Evolutionary conservation across 1,140 invertebrate species (phyloP).

Genomic region (Hyles euphorbiae): DNA sequence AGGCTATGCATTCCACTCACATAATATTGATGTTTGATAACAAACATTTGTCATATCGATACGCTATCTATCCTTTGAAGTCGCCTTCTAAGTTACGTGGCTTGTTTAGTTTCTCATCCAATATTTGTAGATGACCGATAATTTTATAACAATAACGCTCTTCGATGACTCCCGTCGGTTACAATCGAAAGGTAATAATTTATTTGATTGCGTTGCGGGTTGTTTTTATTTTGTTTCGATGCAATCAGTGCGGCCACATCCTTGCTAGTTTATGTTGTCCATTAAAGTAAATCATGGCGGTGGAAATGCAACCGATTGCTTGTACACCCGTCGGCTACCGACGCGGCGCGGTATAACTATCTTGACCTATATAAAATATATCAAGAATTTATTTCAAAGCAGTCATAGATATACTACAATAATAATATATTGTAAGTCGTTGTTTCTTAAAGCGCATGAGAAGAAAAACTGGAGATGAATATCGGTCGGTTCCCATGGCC

Average conservation of each 20-base stretch:
- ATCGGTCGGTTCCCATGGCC: constrained; percentile 48
- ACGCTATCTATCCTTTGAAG: too few species aligned
- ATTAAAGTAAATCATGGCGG: constrained; percentile 30
- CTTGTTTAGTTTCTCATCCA: too few species aligned
- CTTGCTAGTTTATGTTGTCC: constrained; percentile 24
- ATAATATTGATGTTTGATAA: too few species aligned
- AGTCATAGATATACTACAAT: background rate
- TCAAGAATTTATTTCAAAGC: background rate
- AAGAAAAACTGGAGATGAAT: constrained; percentile 1
- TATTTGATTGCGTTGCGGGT: too few species aligned
- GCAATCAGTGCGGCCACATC: constrained; percentile 24
- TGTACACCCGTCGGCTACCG: constrained; percentile 13
- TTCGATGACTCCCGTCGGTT: too few species aligned
- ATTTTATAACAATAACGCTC: background rate
- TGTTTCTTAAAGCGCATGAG: too few species aligned
- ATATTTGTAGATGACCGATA: background rate
- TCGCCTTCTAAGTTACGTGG: too few species aligned
- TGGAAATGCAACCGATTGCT: background rate
- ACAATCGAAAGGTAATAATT: too few species aligned
- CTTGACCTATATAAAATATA: background rate
- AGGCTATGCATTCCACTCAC: too few species aligned
- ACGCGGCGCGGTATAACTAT: constrained; percentile 8
- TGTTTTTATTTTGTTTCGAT: too few species aligned
- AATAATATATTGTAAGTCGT: too few species aligned
- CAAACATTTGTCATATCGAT: too few species aligned